Base-by-base conservation (phyloP, 1,140 invertebrate genomes). In the Drosophila pseudoananassae region DNA sequence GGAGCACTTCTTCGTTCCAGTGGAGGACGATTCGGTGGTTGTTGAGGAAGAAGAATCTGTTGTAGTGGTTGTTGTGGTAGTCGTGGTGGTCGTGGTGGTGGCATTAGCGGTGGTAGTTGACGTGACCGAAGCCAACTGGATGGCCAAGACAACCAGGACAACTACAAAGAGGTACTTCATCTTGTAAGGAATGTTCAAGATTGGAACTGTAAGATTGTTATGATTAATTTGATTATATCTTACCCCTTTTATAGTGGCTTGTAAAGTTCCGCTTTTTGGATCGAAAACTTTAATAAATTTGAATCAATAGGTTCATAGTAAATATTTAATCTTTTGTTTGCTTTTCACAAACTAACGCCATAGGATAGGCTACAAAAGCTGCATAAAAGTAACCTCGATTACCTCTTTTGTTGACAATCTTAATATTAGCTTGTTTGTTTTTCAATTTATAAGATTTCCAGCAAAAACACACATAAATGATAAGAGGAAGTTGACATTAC, bases 111-210 rank as follows among this genome's bases (percentile, higher is more conserved):
- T 56, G 0, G 17, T 1, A 3, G 17, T 5, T 7, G 27, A 10
- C 4, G 7, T 29, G 3, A 17, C 2, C 4, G 29, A 58, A 0
- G 36, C 29, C 17, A 33, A 20, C 17, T 66, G 58, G 9, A 66
- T 66, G 27, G 58, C 25, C 10, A 66, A 10, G 3, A 27, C 58
- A 8, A 51, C 20, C 1, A 66, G 27, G 4, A 10, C 12, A 8
- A 31, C 57, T 2, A 52, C 58, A 6, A 52, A 36, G 0, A 53
- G 17, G 29, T 14, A 64, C 38, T 53, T 68, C 58, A 68, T 68
- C 1, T 36, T 65, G 23, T 7, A 53, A 12, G n/a, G n/a, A n/a
- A 23, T 36, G 33, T 5, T 43, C 2, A 12, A 52, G 23, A 27
- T 27, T 3, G 20, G 7, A 14, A 23, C n/a, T 20, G 12, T 25